Base-by-base conservation (phyloP, 2,888 invertebrate species). In the Disparrhopalites patrizii region DNA sequence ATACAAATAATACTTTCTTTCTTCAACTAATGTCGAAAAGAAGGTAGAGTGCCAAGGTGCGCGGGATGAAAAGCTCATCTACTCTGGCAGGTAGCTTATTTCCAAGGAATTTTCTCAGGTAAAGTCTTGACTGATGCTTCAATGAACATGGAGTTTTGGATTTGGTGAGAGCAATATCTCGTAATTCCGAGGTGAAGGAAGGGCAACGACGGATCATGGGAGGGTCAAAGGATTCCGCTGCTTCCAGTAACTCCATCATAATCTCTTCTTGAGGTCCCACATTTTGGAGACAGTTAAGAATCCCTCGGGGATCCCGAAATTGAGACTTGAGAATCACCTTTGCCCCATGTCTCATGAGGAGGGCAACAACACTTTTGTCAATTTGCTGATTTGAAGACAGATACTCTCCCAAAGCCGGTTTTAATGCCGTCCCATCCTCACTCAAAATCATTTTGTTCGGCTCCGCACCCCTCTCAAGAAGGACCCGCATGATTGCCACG, bases 341-440 rank as follows among this genome's bases (percentile, higher is more conserved):
- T 4, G 92, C 90, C 0, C 93, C 93, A 76, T 90, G 85, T 77
- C 85, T 83, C 3, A 93, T 81, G 68, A 93, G 79, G 65, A 89
- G 77, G 7, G 84, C 81, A 0, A 93, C 84, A 8, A 92, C 83
- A 20, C 85, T 84, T 0, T 83, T 80, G 38, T 84, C 84, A 0
- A 88, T 88, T 54, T 85, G 84, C 3, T 69, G 38, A 76, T 88
- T 88, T 73, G 87, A 87, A 1, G 88, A 87, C 15, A 93, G 81
- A 78, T 92, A 92, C 78, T 93, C 93, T 0, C 90, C 89, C 1
- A 93, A 80, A 0, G 91, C 89, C 0, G 91, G 89, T 58, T 89
- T 82, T 20, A 92, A 82, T 0, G 87, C 85, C 1, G 87, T 86
- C 50, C 87, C 87, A 31, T 77, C 76, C n/a, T 87, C 85, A 75